phyloP scores from a whole-genome alignment of 2,888 invertebrate genomes.

The Kryphioiulus occultus region DNA sequence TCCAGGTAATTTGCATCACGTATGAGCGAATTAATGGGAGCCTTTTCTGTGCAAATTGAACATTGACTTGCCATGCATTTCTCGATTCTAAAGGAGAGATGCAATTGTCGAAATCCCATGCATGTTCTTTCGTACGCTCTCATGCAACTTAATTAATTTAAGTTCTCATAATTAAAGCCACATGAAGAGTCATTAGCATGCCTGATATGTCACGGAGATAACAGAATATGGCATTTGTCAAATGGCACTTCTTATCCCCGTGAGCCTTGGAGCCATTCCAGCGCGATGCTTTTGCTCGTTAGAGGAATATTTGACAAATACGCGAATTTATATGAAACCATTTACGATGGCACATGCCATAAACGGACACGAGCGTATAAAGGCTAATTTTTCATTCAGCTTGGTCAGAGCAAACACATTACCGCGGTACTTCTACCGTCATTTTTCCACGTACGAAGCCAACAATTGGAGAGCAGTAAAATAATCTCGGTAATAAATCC shows the following conservation, averaged over 20 bases:
- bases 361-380: not conserved
- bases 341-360: constrained; percentile 2
- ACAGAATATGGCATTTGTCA: not conserved
- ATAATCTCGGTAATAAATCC: constrained; percentile 27
- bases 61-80: no score
- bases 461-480: constrained; percentile 26
- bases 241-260: not conserved
- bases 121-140: no score
- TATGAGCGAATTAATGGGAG: no score
- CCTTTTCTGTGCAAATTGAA: no score
- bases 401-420: not conserved
- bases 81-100: no score
- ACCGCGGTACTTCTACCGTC: not conserved
- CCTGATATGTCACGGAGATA: not conserved
- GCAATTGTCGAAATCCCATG: no score
- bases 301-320: not conserved
- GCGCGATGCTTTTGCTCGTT: constrained; percentile 8
- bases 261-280: not conserved
- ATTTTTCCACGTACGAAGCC: not conserved
- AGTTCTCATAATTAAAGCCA: not conserved
- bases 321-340: constrained; percentile 5
- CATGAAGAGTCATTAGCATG: not conserved
- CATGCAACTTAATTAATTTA: not conserved
- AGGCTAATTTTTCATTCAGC: constrained; percentile 29
- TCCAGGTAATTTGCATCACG: no score